Evolutionary conservation across 1,140 invertebrate genomes (phyloP), one percentile per base, ranked within the genome.

Genomic region (Diachasma alloeum): DNA sequence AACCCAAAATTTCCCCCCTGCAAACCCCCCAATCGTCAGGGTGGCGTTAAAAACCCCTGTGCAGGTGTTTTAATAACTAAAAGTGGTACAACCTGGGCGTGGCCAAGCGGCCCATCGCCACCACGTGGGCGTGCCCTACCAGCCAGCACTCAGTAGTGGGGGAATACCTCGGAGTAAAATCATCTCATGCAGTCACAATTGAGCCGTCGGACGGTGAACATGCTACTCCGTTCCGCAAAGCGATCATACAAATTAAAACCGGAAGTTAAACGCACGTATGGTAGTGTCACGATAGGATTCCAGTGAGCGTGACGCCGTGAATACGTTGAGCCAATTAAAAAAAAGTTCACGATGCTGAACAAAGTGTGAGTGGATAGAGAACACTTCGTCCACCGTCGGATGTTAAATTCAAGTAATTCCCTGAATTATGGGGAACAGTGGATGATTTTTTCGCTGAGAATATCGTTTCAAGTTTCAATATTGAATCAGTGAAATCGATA

Each of bases 131-230:
- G 31, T 31, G 39, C 13, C 63, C 22, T 24, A 17, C 19, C 39
- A 26, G 24, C 15, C 2, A 22, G 13, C 4, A 15, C 26, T 36
- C 15, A 24, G n/a, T 39, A 26, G 67, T 42, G 11, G 81, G 78
- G 79, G 67, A 76, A 76, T 67, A 46, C 46, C 59, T 15, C 22
- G 8, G 19, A 8, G 59, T 26, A 26, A 72, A 77, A 75, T 53
- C 80, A 72, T 73, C 53, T 77, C 59, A 78, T 80, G 79, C 85
- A 88, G 87, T 88, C 83, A 80, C 82, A 83, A 84, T 85, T 84
- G 73, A 82, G 74, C 82, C 83, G 82, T 83, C 83, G 83, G 80
- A 78, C 82, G 80, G 83, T 81, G 63, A 80, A 76, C 76, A 82
- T 79, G 84, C 74, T 67, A 72, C 66, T 44, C 72, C 73, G 75